Conservation (phyloP, 35 echinoderm and acorn worm genomes). For the Ptychodera flava region DNA sequence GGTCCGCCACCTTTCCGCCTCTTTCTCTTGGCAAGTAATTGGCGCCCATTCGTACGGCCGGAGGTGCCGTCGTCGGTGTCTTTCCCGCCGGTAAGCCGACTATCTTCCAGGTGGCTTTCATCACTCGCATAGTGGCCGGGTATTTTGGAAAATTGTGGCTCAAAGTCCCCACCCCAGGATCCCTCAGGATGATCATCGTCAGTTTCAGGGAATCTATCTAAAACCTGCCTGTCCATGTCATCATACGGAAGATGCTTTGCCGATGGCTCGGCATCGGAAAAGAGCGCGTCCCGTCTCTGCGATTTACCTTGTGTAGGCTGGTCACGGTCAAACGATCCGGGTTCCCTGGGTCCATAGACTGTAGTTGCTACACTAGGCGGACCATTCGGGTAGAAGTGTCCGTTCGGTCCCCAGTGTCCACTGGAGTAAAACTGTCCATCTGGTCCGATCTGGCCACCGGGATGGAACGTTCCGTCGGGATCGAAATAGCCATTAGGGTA, state of each 20-base stretch:
- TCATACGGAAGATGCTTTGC: too few relatives aligned
- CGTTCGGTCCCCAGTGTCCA: not conserved
- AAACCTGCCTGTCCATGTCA: not conserved
- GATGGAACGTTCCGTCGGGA: not conserved
- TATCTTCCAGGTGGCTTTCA: not conserved
- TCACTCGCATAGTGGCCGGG: not conserved
- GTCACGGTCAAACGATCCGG: not conserved
- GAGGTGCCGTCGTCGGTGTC: not conserved
- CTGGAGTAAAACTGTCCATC: not conserved
- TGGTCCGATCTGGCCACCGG: not conserved
- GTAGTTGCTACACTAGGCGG: not conserved
- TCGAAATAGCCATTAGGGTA: not conserved
- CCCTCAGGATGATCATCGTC: not conserved
- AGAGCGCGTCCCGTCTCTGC: too few relatives aligned
- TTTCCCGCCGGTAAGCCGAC: not conserved
- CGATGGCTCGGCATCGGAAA: too few relatives aligned
- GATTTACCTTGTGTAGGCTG: not conserved
- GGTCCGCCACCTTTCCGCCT: not conserved
- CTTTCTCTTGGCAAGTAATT: not conserved
- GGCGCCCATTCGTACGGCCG: not conserved
- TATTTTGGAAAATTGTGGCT: not conserved
- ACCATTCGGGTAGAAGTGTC: not conserved
- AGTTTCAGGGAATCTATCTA: not conserved
- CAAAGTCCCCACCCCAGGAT: not conserved
- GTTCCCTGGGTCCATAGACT: not conserved